phyloP scores from a whole-genome alignment of 2,113 vertebrate genomes.

The Malurus elegans region DNA sequence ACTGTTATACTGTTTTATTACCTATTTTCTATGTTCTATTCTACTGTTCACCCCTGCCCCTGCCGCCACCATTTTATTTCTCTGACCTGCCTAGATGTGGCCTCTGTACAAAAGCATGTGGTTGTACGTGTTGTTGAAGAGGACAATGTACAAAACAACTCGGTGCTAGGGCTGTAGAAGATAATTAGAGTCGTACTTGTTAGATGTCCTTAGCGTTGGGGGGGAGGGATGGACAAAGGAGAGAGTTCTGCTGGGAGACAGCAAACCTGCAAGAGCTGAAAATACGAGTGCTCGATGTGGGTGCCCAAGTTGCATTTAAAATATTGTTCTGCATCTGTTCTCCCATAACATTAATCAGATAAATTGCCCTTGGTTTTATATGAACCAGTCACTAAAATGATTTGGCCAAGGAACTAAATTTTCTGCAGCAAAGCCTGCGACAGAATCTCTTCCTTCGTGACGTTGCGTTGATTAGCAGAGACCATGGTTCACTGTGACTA shows the following conservation, averaged over 20 bases:
- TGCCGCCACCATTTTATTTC: not conserved
- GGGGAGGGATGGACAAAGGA: not conserved
- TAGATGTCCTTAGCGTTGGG: constrained; percentile 13
- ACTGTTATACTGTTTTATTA: constrained; percentile 77
- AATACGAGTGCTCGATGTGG: not conserved
- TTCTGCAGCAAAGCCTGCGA: constrained; percentile 38
- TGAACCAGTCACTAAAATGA: not conserved
- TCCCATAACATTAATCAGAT: not conserved
- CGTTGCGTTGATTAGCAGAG: constrained; percentile 73
- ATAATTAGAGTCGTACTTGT: constrained; percentile 7
- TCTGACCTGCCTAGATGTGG: constrained; percentile 57
- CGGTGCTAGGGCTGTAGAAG: constrained; percentile 69
- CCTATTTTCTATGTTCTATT: constrained; percentile 78
- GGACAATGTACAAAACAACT: constrained; percentile 51
- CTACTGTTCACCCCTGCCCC: constrained; percentile 15
- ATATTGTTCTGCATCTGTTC: not conserved
- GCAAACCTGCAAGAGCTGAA: not conserved
- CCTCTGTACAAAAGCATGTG: constrained; percentile 70
- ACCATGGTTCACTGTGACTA: constrained; percentile 91
- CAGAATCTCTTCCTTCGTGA: constrained; percentile 45
- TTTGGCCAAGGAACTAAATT: constrained; percentile 22
- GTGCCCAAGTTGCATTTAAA: not conserved
- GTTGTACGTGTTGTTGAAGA: constrained; percentile 59
- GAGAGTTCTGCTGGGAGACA: constrained; percentile 30
- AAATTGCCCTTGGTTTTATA: not conserved